These are phyloP conservation scores for Sander vitreus DNA, from an alignment of 2,113 vertebrate genomes.

Conservation along the genomic window DNA sequence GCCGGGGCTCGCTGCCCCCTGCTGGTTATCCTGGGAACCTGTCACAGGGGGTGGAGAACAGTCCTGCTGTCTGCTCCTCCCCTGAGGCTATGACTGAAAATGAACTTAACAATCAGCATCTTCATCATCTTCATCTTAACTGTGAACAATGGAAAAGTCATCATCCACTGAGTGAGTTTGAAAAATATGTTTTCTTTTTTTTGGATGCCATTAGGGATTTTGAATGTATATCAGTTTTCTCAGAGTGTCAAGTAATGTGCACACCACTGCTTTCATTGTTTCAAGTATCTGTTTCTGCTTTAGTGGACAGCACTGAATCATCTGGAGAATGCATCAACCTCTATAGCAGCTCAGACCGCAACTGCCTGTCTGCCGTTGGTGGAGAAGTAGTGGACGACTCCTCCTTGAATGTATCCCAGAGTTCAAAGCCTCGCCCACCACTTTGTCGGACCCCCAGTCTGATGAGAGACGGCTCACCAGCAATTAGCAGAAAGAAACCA, in stretches of 20 bases:
- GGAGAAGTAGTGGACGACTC: slow-evolving; percentile 71
- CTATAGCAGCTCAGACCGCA: slow-evolving; percentile 78
- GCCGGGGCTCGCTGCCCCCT: slow-evolving; percentile 81
- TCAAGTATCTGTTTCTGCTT: slow-evolving; percentile 13
- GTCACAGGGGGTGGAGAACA: slow-evolving; percentile 45
- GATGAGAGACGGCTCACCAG: slow-evolving; percentile 58
- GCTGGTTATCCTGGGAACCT: slow-evolving; percentile 65
- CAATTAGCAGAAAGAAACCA: slow-evolving; percentile 56
- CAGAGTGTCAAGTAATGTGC: neutral
- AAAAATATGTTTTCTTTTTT: neutral
- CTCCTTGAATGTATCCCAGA: slow-evolving; percentile 52
- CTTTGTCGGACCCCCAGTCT: slow-evolving; percentile 53
- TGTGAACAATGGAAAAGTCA: slow-evolving; percentile 60
- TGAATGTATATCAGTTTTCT: neutral
- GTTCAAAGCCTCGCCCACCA: slow-evolving; percentile 24
- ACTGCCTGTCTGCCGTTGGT: slow-evolving; percentile 78
- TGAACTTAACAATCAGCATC: slow-evolving; percentile 72
- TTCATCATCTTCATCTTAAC: slow-evolving; percentile 59
- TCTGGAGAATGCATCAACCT: slow-evolving; percentile 76
- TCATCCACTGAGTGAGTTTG: slow-evolving; percentile 74
- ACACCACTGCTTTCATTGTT: neutral
- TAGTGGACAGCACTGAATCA: slow-evolving; percentile 80
- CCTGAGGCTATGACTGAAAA: slow-evolving; percentile 73
- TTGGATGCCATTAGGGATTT: neutral
- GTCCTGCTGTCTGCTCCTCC: slow-evolving; percentile 39